Percentiles rank a stretch among this genome's conserved stretches.
phyloP scores from a whole-genome alignment of 2,797 vertebrate species.

The Limosa lapponica region DNA sequence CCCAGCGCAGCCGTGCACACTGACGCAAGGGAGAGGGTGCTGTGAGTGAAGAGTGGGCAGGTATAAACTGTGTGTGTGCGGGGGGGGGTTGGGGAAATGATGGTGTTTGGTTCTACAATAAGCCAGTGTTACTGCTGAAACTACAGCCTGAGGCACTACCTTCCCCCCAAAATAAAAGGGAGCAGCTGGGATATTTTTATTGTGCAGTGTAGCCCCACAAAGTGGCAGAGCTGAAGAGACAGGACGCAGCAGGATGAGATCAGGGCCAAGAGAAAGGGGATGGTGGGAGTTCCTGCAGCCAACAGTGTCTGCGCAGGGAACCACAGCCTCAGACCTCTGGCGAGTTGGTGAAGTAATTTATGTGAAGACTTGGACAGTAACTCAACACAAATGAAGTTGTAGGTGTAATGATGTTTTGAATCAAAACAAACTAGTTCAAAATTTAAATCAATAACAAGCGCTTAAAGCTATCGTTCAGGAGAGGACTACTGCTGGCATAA shows the following conservation, averaged over 20 bases:
- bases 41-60: not conserved
- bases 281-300: not conserved
- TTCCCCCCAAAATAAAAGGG: not conserved
- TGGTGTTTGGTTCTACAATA: not conserved
- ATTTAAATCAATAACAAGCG: conserved; percentile 51
- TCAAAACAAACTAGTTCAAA: conserved; percentile 59
- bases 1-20: not conserved
- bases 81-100: not conserved
- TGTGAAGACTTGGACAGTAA: conserved; percentile 25
- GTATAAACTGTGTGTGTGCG: not conserved
- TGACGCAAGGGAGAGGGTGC: not conserved
- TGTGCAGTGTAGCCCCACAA: not conserved
- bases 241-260: not conserved
- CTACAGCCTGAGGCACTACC: not conserved
- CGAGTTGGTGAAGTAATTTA: not conserved
- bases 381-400: conserved; percentile 46
- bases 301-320: not conserved
- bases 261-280: not conserved
- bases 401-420: conserved; percentile 60
- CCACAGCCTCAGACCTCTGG: not conserved
- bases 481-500: not conserved
- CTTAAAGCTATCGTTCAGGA: conserved; percentile 26
- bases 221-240: not conserved
- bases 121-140: not conserved
- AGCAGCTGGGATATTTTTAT: not conserved